Evolutionary conservation across 2,797 vertebrate genomes (phyloP), one percentile per base, ranked within the genome.

Genomic region (Enteromius trimaculatus): DNA sequence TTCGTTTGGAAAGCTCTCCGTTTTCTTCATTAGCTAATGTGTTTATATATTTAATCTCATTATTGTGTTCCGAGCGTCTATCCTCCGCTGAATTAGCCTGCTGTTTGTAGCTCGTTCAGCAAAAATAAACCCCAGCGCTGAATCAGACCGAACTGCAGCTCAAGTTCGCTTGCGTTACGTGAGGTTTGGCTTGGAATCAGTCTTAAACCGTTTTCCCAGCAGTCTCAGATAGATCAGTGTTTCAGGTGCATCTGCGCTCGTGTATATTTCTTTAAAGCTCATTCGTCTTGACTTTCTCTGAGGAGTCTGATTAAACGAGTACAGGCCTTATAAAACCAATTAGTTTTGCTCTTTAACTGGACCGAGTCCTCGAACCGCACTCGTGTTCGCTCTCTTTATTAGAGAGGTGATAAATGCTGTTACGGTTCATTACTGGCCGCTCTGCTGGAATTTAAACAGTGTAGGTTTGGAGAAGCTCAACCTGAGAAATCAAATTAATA

Each of bases 31-130:
- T 92, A 88, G 87, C 87, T 93, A 91, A 94, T 94, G 88, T 92
- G 89, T 94, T 94, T 92, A 89, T 90, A 89, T 89, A 85, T 90
- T 90, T 91, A 92, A 93, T 90, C 90, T 90, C 86, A 76, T 92
- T 92, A 90, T 86, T 88, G 86, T 86, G 88, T 86, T 91, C 90
- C 69, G 81, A 77, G 76, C 77, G 83, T 16, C 84, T 88, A 69
- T 85, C 89, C 87, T 81, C 81, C 21, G 37, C 47, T 79, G 31
- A 79, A 55, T 69, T 47, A 39, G 14, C 16, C 19, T 74, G 65
- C 13, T 19, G 76, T 89, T 90, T 91, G 79, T 91, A 90, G 82
- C 86, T 90, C 77, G 78, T 58, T 85, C 81, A 82, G 55, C 3
- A 86, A 88, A 89, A 90, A 91, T 88, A 91, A 92, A 89, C 88